phyloP scores from a whole-genome alignment of 1,140 invertebrate species.

The Apolygus lucorum region DNA sequence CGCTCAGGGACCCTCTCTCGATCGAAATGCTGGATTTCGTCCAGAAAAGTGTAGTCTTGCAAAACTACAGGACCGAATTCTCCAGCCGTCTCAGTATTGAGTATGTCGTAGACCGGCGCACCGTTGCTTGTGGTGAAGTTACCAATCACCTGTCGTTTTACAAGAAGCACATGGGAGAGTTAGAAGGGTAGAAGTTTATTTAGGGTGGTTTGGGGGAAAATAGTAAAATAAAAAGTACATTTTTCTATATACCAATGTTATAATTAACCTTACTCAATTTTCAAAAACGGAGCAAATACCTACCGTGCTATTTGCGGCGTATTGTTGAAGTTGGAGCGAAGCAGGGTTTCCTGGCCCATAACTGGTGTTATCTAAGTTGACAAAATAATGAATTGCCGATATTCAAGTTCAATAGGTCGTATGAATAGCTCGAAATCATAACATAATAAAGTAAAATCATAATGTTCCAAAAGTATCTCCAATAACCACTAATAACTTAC shows the following conservation, averaged over 20 bases:
- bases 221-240: neutral
- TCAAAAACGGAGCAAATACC: neutral
- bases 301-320: neutral
- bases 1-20: conserved; percentile 91
- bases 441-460: no score
- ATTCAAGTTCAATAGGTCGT: no score
- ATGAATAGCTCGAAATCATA: no score
- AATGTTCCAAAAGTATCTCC: no score
- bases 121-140: conserved; percentile 4
- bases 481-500: no score
- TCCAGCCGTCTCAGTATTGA: conserved; percentile 72
- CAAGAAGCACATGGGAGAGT: neutral
- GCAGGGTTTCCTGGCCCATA: conserved; percentile 4
- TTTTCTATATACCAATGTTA: neutral
- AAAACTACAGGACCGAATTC: conserved; percentile 77
- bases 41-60: conserved; percentile 74
- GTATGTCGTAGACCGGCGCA: conserved; percentile 65
- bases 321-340: conserved; percentile 1
- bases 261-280: neutral
- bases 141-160: neutral
- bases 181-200: no score
- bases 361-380: conserved; percentile 36
- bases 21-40: conserved; percentile 81
- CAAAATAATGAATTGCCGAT: no score
- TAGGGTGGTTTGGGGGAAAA: no score